These are phyloP conservation scores for Notolepis coatsorum DNA, from an alignment of 2,797 vertebrate genomes.

Conservation along the genomic window DNA sequence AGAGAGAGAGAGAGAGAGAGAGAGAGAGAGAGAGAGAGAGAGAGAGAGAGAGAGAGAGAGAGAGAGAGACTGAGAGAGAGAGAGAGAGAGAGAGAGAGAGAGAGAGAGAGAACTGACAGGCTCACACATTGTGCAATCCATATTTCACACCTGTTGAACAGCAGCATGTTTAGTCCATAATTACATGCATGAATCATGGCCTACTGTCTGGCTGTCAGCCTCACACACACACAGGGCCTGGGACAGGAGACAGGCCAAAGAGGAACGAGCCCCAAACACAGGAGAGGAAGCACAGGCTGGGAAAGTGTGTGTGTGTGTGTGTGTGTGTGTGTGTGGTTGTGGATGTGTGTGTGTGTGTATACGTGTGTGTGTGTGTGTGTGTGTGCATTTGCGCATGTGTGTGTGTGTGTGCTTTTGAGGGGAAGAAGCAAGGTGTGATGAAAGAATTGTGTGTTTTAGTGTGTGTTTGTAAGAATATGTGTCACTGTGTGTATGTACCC, in stretches of 20 bases:
- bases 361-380: background rate
- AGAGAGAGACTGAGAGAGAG: conserved; percentile 20
- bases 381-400: too few species aligned
- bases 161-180: conserved; percentile 73
- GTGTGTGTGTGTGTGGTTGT: too few species aligned
- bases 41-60: conserved; percentile 29
- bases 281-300: too few species aligned
- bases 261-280: too few species aligned
- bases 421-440: background rate
- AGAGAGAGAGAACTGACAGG: conserved; percentile 12
- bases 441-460: background rate
- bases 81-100: too few species aligned
- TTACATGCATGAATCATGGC: conserved; percentile 75
- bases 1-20: too few species aligned
- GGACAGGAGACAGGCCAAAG: background rate
- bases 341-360: conserved; percentile 2
- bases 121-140: conserved; percentile 57
- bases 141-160: conserved; percentile 81
- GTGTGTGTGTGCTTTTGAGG: conserved; percentile 26
- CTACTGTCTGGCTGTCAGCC: conserved; percentile 58
- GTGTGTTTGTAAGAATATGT: too few species aligned
- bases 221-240: background rate
- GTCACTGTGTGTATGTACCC: too few species aligned
- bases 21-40: conserved; percentile 46
- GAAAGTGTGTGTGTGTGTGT: background rate